Percentiles rank a stretch among this genome's conserved stretches.
Evolutionary conservation across 1,140 invertebrate genomes (phyloP).

Genomic region (Drosophila baimaii): DNA sequence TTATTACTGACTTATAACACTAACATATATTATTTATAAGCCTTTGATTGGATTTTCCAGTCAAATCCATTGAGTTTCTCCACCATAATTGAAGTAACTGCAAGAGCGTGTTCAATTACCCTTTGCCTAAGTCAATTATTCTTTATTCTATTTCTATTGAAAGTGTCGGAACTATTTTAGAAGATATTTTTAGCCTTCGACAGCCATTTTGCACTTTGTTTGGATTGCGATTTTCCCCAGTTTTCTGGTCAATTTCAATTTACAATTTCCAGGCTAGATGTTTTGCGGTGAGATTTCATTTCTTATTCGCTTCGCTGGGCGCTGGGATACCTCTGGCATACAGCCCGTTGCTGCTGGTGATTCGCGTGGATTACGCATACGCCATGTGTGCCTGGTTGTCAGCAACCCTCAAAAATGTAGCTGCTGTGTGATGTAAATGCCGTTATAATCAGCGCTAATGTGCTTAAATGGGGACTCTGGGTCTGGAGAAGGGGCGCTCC

Average conservation of each 20-base stretch:
- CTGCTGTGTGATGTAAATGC: slow-evolving; percentile 73
- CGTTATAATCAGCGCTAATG: slow-evolving; percentile 78
- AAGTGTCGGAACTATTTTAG: background rate
- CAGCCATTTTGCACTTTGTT: slow-evolving; percentile 13
- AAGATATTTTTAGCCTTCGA: slow-evolving; percentile 8
- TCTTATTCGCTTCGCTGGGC: background rate
- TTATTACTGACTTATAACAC: background rate
- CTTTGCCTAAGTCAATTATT: background rate
- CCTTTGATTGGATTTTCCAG: background rate
- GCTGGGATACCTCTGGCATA: too few relatives aligned
- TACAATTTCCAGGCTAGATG: slow-evolving; percentile 6
- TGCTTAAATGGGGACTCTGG: slow-evolving; percentile 65
- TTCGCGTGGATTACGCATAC: slow-evolving; percentile 65
- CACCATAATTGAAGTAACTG: too few relatives aligned
- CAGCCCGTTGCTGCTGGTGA: too few relatives aligned
- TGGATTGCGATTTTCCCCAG: slow-evolving; percentile 6
- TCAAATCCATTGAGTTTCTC: too few relatives aligned
- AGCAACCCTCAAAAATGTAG: slow-evolving; percentile 38
- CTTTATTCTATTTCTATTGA: background rate
- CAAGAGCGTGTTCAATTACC: too few relatives aligned
- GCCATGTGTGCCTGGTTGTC: slow-evolving; percentile 48
- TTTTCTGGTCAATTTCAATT: slow-evolving; percentile 28
- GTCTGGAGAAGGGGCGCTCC: slow-evolving; percentile 3
- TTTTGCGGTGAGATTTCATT: background rate
- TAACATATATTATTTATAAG: background rate